Conservation (phyloP, 2,888 invertebrate species). For the Elegia similella region DNA sequence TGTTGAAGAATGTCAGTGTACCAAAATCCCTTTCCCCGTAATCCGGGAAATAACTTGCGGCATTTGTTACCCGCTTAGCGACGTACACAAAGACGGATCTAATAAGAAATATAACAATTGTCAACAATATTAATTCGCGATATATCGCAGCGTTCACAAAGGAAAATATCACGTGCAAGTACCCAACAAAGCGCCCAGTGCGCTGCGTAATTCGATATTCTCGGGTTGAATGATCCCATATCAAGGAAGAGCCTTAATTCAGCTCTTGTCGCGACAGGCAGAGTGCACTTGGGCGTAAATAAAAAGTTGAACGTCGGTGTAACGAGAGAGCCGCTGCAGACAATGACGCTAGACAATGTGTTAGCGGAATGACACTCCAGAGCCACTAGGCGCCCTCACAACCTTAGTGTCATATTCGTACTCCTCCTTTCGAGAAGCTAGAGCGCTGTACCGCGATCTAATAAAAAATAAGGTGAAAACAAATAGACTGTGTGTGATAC, state of each 20-base stretch:
- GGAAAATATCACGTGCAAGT: constrained; percentile 75
- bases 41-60: neutral
- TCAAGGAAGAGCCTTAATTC: constrained; percentile 78
- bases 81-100: neutral
- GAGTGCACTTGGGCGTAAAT: constrained; percentile 80
- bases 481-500: constrained; percentile 21
- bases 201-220: constrained; percentile 77
- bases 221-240: constrained; percentile 80
- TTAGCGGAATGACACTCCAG: constrained; percentile 69
- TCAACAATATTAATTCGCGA: constrained; percentile 26
- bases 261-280: constrained; percentile 69
- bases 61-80: neutral
- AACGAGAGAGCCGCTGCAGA: constrained; percentile 64
- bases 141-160: constrained; percentile 40
- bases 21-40: neutral
- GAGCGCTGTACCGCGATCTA: constrained; percentile 26
- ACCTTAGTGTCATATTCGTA: constrained; percentile 44
- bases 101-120: neutral
- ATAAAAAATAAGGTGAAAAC: constrained; percentile 24
- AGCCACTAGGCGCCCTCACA: constrained; percentile 59
- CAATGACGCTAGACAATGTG: constrained; percentile 77
- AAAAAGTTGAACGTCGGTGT: constrained; percentile 77
- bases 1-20: neutral
- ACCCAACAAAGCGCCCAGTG: constrained; percentile 73
- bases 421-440: constrained; percentile 36